A percentile compares a stretch with the other conserved stretches of the same genome.
phyloP scores from a whole-genome alignment of 2,113 vertebrate genomes.

The Platycercus adscitus region DNA sequence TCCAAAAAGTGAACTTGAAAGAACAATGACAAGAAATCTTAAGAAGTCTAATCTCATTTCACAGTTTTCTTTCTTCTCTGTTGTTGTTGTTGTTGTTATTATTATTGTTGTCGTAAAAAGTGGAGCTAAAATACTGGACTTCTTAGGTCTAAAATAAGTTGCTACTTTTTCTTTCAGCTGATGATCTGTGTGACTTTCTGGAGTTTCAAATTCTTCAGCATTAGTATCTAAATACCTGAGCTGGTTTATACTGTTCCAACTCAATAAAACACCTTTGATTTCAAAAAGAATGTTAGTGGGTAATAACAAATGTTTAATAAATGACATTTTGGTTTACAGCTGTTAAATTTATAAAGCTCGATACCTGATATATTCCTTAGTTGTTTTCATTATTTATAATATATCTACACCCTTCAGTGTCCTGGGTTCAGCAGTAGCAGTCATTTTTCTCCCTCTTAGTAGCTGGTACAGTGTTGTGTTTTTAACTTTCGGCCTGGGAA shows the following conservation, averaged over 20 bases:
- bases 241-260: background rate
- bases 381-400: background rate
- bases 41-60: background rate
- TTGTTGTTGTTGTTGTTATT: background rate
- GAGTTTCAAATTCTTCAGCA: background rate
- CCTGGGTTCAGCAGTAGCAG: background rate
- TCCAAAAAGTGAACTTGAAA: background rate
- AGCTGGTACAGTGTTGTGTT: no score
- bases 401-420: background rate
- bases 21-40: background rate
- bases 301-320: background rate
- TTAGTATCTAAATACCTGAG: background rate
- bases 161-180: background rate
- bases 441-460: no score
- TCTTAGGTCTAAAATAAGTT: background rate
- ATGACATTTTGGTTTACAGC: background rate
- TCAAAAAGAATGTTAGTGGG: background rate
- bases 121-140: background rate
- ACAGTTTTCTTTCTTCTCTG: background rate
- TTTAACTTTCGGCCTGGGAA: no score
- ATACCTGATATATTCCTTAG: background rate
- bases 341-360: background rate
- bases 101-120: background rate
- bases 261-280: background rate
- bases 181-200: background rate